Evolutionary conservation across 2,888 invertebrate species (phyloP), one percentile per base, ranked within the genome.

Genomic region (Epistrophe grossulariae): DNA sequence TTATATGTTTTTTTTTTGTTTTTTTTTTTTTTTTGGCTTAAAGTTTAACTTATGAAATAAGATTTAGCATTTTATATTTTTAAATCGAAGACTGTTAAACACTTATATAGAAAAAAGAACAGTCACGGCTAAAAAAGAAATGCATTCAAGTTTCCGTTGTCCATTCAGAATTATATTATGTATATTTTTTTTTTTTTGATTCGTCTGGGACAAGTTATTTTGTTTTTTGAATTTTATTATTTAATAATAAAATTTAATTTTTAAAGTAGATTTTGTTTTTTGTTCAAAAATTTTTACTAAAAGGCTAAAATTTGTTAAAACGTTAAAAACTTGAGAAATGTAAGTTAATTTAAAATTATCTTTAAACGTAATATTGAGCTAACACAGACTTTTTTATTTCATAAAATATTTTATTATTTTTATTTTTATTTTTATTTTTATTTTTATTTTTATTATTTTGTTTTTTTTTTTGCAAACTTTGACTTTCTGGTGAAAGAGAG

Each of bases 381-480:
- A 87, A 87, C 83, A 87, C 83, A 87, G 87, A 87, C 78, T 88
- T 87, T 79, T 80, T 73, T n/a, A 57, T 66, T 80, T 79, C 55
- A 66, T 77, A 64, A 38, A 52, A 55, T 83, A 48, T 84, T 45
- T 62, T 66, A 38, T 15, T 55, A 55, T 55, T 55, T 7, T 55
- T 24, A 28, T 24, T 55, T 15, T 15, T 55, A 55, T 55, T 55
- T 7, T 55, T 24, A 28, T 24, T 55, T 15, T 15, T 55, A 55
- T 55, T 55, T 7, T 55, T 24, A 28, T 24, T 55, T 15, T n/a
- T n/a, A n/a, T n/a, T 43, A 24, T 43, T 17, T 52, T 28, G 19
- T 48, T 50, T 64, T 45, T 17, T 66, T 73, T 15, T 64, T 72
- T 17, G 19, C 55, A 15, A n/a, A 74, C 70, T 74, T 70, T 43